Evolutionary conservation across 2,888 invertebrate genomes (phyloP), one percentile per base, ranked within the genome.

Genomic region (Merodon equestris): DNA sequence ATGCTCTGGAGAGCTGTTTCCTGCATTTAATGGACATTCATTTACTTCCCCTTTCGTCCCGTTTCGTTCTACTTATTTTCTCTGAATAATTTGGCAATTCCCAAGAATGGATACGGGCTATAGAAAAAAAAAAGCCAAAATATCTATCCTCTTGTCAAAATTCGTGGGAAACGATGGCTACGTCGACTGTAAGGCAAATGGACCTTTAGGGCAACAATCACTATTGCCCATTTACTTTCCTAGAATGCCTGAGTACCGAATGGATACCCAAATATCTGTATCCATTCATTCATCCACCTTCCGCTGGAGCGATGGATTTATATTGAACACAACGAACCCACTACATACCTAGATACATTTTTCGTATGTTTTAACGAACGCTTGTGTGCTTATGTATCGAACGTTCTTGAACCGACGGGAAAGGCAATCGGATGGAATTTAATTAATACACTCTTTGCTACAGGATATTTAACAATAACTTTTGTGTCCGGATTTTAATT

Each of bases 21-120:
- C 76, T 76, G 76, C 66, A 76, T 76, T 72, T 76, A 72, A 76
- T 76, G 76, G 72, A 61, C 71, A 72, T 45, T 57, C 60, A 71
- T 71, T 63, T 56, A 44, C 19, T 48, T 51, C n/a, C 36, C 2
- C 14, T 17, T 44, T 48, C 17, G 38, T 12, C 10, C 27, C 51
- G 56, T 58, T 47, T 48, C 27, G 34, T 40, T 14, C 9, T 57
- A 1, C 14, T 13, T 57, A 34, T 14, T 36, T 67, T 63, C 68
- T 72, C 44, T 56, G 76, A 66, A 76, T 72, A 76, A 76, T 72
- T 72, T 72, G 64, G 61, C 76, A 76, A 76, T 76, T 72, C 66
- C 57, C 42, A 45, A 51, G 66, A 70, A 58, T 56, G 56, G 56
- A 53, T 42, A 34, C 2, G 27, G 27, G 27, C 2, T 7, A 7